These are phyloP conservation scores for Carassius gibelio DNA, from an alignment of 2,113 vertebrate species.

Conservation along the genomic window DNA sequence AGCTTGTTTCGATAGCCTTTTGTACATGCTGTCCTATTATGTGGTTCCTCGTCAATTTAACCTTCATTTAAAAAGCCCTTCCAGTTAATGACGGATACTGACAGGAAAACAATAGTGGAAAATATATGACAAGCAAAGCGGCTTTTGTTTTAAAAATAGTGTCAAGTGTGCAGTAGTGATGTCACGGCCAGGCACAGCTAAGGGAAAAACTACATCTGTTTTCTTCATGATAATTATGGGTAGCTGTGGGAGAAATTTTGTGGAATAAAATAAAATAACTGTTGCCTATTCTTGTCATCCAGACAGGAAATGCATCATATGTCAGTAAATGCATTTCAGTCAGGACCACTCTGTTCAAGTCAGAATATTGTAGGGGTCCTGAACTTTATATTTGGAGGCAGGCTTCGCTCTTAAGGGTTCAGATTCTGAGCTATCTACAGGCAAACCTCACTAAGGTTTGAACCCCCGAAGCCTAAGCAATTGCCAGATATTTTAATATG, in stretches of 20 bases:
- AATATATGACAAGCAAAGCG: background rate
- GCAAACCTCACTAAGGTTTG: too few species aligned
- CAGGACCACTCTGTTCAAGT: too few species aligned
- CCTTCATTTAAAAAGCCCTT: background rate
- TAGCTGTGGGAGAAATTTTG: background rate
- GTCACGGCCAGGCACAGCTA: background rate
- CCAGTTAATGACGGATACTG: background rate
- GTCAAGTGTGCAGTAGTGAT: background rate
- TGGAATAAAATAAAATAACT: too few species aligned
- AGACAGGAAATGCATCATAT: too few species aligned
- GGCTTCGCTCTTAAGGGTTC: too few species aligned
- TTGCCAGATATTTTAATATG: too few species aligned
- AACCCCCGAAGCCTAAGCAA: too few species aligned
- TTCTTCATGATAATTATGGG: background rate
- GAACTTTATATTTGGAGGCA: too few species aligned
- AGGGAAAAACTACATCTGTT: background rate
- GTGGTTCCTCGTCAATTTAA: slow-evolving; percentile 25
- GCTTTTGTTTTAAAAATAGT: slow-evolving; percentile 9
- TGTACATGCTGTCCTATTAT: slow-evolving; percentile 18
- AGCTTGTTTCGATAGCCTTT: slow-evolving; percentile 56
- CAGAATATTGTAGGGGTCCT: too few species aligned
- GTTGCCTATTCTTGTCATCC: background rate
- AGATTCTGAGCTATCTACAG: too few species aligned
- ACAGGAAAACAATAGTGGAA: slow-evolving; percentile 19
- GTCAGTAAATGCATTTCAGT: too few species aligned